These are phyloP conservation scores for Steatornis caripensis DNA, from an alignment of 2,113 vertebrate species.

Conservation along the genomic window DNA sequence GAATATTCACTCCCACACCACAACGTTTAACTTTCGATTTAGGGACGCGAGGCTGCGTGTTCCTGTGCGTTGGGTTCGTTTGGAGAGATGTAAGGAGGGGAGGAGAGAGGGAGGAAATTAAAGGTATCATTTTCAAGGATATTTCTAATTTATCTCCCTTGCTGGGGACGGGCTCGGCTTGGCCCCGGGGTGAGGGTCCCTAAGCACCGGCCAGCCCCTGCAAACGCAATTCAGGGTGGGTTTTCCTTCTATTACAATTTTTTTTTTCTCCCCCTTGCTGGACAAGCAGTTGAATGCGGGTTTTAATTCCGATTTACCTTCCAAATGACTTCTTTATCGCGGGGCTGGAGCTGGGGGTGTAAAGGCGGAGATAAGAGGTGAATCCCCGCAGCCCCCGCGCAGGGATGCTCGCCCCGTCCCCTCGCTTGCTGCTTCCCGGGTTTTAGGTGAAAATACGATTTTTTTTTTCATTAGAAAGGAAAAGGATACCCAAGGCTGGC, in stretches of 20 bases:
- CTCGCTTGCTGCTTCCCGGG: neutral
- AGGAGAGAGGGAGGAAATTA: neutral
- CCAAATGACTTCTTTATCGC: neutral
- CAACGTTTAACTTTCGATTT: slow-evolving; percentile 25
- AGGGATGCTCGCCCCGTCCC: neutral
- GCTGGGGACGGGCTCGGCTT: neutral
- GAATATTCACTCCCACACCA: neutral
- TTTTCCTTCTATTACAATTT: neutral
- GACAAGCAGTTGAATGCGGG: neutral
- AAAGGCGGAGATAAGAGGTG: neutral
- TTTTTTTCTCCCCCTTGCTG: neutral
- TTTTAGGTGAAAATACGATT: neutral
- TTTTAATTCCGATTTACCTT: neutral
- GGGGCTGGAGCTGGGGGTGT: neutral
- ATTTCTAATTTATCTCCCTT: slow-evolving; percentile 4
- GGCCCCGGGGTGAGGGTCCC: neutral
- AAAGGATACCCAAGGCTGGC: neutral
- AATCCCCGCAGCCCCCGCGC: neutral
- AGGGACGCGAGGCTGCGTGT: neutral
- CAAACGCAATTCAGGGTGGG: neutral
- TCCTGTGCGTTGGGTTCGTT: neutral
- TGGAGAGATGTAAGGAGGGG: neutral
- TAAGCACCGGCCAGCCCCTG: neutral
- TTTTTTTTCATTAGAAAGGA: neutral
- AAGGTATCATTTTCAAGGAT: neutral